Evolutionary conservation across 1,140 invertebrate species (phyloP), one percentile per base, ranked within the genome.

Genomic region (Bombus pascuorum): DNA sequence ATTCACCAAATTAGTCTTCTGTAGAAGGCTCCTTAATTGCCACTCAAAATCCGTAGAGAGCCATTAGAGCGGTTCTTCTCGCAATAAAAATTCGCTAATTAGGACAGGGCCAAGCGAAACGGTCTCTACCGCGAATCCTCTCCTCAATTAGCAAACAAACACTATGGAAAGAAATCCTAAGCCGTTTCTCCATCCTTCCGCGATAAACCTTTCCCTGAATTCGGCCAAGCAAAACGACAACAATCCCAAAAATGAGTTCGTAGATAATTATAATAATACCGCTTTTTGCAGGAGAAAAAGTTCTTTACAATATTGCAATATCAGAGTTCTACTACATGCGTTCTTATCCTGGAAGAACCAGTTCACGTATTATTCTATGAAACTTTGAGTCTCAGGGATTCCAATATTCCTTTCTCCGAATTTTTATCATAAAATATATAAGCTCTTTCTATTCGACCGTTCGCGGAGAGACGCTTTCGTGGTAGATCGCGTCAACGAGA

Each of bases 21-120:
- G 15, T 5, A 37, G 44, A 32, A 47, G 9, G 9, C n/a, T 39
- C 25, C 53, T 76, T 76, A 76, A 76, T 76, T 76, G 74, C 53
- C 34, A 57, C 74, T 76, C 74, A n/a, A 62, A 62, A n/a, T n/a
- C 18, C 74, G 32, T n/a, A 37, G 53, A 39, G 53, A 76, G 12
- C 59, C 59, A 62, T 62, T 62, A 57, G 37, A 59, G 22, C 32
- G 5, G 34, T 6, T 57, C 53, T 37, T 39, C 25, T 37, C 25
- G 6, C 37, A 39, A 59, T 76, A 76, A 76, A 76, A 76, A 76
- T 76, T 59, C 74, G 53, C 74, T 76, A 76, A 76, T 76, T 76
- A 76, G 74, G 34, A 76, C 74, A 44, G 72, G 57, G 74, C 44
- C 74, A 57, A 28, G 28, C 28, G 71, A 28, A 42, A 28, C 15